phyloP scores from a whole-genome alignment of 2,888 invertebrate genomes.

The Entomobrya multifasciata region DNA sequence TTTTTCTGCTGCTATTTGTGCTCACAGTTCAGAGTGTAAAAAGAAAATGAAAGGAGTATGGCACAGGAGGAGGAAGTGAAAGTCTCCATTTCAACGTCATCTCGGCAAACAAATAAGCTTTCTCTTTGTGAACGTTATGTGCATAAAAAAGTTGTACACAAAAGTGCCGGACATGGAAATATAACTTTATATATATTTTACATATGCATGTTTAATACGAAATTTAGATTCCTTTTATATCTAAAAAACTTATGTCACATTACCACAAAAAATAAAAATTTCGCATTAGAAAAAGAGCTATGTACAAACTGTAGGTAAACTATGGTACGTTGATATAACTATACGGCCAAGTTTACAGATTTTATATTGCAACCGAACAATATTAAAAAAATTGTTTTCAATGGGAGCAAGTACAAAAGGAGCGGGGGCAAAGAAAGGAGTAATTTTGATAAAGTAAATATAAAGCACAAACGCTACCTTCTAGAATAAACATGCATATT shows the following conservation, averaged over 20 bases:
- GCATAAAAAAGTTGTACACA: too few species aligned
- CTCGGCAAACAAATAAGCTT: conserved; percentile 42
- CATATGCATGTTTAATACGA: not conserved
- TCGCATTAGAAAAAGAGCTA: too few species aligned
- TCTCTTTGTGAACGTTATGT: not conserved
- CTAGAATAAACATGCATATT: conserved; percentile 46
- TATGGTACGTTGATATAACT: not conserved
- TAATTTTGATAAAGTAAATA: not conserved
- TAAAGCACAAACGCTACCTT: too few species aligned
- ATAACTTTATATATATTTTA: not conserved
- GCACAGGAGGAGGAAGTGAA: conserved; percentile 38
- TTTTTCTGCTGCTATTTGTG: not conserved
- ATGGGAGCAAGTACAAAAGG: not conserved
- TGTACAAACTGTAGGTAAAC: too few species aligned
- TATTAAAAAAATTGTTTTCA: conserved; percentile 9
- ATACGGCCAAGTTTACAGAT: not conserved
- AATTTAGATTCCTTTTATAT: not conserved
- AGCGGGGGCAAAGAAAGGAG: conserved; percentile 13
- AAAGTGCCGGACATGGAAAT: not conserved
- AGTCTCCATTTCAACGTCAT: conserved; percentile 39
- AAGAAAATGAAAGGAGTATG: conserved; percentile 39
- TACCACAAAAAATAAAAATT: too few species aligned
- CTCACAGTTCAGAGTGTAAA: conserved; percentile 7
- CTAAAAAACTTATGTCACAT: conserved; percentile 6
- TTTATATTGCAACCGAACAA: not conserved